These are phyloP conservation scores for Oreochromis tanganicae DNA, from an alignment of 2,113 vertebrate genomes.

Conservation along the genomic window DNA sequence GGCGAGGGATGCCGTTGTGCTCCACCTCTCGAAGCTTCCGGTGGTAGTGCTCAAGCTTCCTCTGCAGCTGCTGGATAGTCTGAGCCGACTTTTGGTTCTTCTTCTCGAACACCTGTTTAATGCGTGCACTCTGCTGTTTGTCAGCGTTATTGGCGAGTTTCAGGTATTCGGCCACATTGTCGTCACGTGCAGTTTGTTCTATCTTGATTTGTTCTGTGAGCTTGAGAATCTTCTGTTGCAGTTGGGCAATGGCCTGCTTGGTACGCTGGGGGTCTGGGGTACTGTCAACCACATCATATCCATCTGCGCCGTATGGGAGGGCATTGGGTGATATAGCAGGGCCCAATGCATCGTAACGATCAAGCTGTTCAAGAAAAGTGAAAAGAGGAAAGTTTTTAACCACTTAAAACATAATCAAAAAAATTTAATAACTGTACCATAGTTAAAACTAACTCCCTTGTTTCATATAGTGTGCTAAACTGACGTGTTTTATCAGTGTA, in stretches of 20 bases:
- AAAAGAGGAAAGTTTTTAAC: not conserved
- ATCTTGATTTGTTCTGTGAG: slow-evolving; percentile 97
- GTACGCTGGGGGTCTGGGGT: slow-evolving; percentile 94
- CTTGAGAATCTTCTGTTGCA: slow-evolving; percentile 97
- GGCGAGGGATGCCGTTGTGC: slow-evolving; percentile 91
- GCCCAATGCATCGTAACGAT: slow-evolving; percentile 76
- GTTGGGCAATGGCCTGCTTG: slow-evolving; percentile 91
- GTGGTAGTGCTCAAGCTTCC: slow-evolving; percentile 93
- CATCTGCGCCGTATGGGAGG: slow-evolving; percentile 83
- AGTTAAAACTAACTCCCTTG: not conserved
- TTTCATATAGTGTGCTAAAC: not conserved
- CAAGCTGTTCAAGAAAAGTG: slow-evolving; percentile 63
- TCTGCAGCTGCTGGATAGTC: slow-evolving; percentile 91
- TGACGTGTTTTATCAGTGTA: not conserved
- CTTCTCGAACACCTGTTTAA: slow-evolving; percentile 99
- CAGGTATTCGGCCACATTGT: slow-evolving; percentile 96
- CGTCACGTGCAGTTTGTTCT: slow-evolving; percentile 92
- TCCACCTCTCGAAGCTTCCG: slow-evolving; percentile 92
- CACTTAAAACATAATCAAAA: not conserved
- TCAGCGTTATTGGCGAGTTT: slow-evolving; percentile 94
- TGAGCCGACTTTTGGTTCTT: slow-evolving; percentile 98
- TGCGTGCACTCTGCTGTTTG: slow-evolving; percentile 94
- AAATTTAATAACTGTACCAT: not conserved
- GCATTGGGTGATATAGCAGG: slow-evolving; percentile 87
- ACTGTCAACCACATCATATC: slow-evolving; percentile 84